These are phyloP conservation scores for Musca vetustissima DNA, from an alignment of 1,140 invertebrate species.

Conservation along the genomic window DNA sequence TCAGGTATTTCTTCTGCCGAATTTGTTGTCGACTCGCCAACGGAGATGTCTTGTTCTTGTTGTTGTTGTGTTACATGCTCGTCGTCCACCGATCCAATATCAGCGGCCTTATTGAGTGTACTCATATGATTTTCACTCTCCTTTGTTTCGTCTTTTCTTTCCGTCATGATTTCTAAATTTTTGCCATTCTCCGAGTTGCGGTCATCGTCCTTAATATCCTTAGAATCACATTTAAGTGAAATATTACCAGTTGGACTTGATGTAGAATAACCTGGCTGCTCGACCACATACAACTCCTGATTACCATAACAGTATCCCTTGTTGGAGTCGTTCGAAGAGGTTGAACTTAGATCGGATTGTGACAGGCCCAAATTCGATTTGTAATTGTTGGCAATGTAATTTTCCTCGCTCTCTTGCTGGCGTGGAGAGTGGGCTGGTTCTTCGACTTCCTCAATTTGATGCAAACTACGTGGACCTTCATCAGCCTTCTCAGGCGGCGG, in stretches of 20 bases:
- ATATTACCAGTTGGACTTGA: not conserved
- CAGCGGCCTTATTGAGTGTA: not conserved
- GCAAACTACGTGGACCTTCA: slow-evolving; percentile 59
- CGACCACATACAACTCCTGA: slow-evolving; percentile 73
- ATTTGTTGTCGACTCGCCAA: not conserved
- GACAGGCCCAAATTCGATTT: slow-evolving; percentile 69
- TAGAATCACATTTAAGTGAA: not conserved
- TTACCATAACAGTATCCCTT: slow-evolving; percentile 75
- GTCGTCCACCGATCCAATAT: not conserved
- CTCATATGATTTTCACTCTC: slow-evolving; percentile 10
- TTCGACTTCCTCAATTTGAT: slow-evolving; percentile 45
- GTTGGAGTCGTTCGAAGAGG: slow-evolving; percentile 68
- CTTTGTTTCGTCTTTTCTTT: not conserved
- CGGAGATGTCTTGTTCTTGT: not conserved
- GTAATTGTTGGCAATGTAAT: not conserved
- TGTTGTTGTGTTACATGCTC: not conserved
- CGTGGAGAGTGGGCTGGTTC: slow-evolving; percentile 7
- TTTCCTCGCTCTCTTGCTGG: not conserved
- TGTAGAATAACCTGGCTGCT: slow-evolving; percentile 66
- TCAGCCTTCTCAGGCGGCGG: slow-evolving; percentile 35
- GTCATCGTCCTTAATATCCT: slow-evolving; percentile 27
- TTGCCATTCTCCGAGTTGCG: slow-evolving; percentile 29
- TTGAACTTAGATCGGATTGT: slow-evolving; percentile 74
- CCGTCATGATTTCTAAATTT: slow-evolving; percentile 15
- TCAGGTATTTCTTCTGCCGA: not conserved